Evolutionary conservation across 2,797 vertebrate species (phyloP).

Genomic region (Notamacropus eugenii): DNA sequence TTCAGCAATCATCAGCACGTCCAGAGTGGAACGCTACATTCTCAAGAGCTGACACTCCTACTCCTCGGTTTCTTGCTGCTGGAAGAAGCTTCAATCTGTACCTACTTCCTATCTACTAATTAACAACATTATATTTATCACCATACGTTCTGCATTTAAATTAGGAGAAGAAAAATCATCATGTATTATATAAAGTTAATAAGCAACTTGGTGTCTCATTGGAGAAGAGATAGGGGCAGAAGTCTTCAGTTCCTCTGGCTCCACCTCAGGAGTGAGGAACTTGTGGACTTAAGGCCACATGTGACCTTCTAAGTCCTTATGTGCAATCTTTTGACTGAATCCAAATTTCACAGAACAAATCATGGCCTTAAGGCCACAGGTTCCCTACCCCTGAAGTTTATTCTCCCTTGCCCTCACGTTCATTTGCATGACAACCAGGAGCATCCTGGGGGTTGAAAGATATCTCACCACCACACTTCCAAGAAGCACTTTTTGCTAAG

Average conservation of each 20-base stretch:
- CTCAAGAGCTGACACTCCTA: slow-evolving; percentile 23
- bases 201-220: not conserved
- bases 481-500: not conserved
- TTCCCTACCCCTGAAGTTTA: not conserved
- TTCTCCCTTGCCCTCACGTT: not conserved
- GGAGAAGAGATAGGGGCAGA: not conserved
- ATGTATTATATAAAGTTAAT: not conserved
- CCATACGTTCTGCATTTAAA: slow-evolving; percentile 1
- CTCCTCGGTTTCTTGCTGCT: slow-evolving; percentile 19
- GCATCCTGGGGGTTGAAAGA: not conserved
- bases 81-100: slow-evolving; percentile 13
- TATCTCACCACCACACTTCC: not conserved
- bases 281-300: too few relatives aligned
- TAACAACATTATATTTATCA: slow-evolving; percentile 11
- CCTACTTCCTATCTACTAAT: slow-evolving; percentile 10
- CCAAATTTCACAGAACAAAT: too few relatives aligned
- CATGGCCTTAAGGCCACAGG: too few relatives aligned
- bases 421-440: not conserved
- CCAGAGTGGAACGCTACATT: not conserved
- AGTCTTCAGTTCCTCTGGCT: not conserved
- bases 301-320: too few relatives aligned
- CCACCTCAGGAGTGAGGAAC: not conserved
- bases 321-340: too few relatives aligned
- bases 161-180: slow-evolving; percentile 22
- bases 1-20: not conserved